These are phyloP conservation scores for Tipula unca DNA, from an alignment of 2,888 invertebrate genomes.

Conservation along the genomic window DNA sequence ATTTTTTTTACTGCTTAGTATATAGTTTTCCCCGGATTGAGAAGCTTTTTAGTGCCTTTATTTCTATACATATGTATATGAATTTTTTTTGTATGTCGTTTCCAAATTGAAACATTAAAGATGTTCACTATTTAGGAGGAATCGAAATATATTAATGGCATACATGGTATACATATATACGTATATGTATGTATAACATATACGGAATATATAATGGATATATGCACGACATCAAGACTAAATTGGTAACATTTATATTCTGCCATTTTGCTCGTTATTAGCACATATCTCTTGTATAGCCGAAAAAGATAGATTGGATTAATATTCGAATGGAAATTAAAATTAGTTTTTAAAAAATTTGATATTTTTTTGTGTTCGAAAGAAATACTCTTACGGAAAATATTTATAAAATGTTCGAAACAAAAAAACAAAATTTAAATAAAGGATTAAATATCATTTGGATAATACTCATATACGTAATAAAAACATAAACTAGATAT, in stretches of 20 bases:
- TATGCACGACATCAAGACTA: not conserved
- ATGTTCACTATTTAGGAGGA: not conserved
- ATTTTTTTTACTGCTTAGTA: not conserved
- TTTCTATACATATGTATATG: not conserved
- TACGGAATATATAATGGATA: not conserved
- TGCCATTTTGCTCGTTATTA: constrained; percentile 4
- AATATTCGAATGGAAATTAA: not conserved
- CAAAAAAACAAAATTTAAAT: not conserved
- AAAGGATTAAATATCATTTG: not conserved
- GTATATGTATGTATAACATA: not conserved
- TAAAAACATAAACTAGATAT: not conserved
- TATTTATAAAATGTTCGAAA: not conserved
- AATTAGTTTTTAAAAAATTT: not conserved
- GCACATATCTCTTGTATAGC: not conserved
- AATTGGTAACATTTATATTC: not conserved
- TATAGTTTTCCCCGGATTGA: not conserved
- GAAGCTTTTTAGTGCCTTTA: not conserved
- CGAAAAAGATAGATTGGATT: not conserved
- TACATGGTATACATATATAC: not conserved
- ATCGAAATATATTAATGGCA: not conserved
- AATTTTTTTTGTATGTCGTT: not conserved
- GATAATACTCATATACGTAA: not conserved
- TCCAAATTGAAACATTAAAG: not conserved
- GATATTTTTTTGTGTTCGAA: not conserved
- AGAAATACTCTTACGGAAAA: not conserved